Evolutionary conservation across 2,888 invertebrate species (phyloP), one percentile per base, ranked within the genome.

Genomic region (Drosophila koepferae): DNA sequence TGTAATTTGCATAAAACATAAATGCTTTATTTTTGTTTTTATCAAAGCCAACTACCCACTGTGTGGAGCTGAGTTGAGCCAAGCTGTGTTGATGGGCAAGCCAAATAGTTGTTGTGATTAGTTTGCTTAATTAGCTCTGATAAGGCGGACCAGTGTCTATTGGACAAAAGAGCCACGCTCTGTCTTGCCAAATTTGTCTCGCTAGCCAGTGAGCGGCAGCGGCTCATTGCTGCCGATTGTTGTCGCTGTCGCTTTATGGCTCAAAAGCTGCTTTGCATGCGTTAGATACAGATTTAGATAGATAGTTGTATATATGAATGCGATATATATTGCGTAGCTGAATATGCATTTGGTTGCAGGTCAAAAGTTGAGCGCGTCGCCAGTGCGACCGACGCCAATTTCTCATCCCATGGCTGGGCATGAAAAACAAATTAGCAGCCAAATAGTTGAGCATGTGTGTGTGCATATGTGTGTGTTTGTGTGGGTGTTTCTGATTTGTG

Each of bases 1-100:
- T 86, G 68, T 81, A 23, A 89, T 90, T 90, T 89, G 90, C 89
- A 90, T 86, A 89, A 75, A 69, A 77, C 73, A 83, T 83, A 86
- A 72, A 72, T 70, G 72, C 61, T 66, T 73, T 73, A 85, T 76
- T 76, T 73, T 18, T 41, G 20, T 14, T 16, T 67, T 71, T 79
- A 90, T 77, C 83, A 69, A 76, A 82, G 83, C 67, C 74, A 88
- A 90, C 86, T 76, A 72, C 73, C 70, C 55, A 61, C 41, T 18
- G 72, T 46, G 43, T 3, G 4, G 46, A 36, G 28, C 1, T 36
- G 71, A n/a, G 23, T 20, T 36, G 38, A 12, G 18, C 28, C 41
- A 41, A 56, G 79, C 38, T 28, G 38, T 44, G 51, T 48, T 72
- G 68, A 66, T 72, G 80, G 69, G 54, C 82, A 70, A 82, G 63